Evolutionary conservation across 2,113 vertebrate species (phyloP), one percentile per base, ranked within the genome.

Genomic region (Phrynosoma platyrhinos): DNA sequence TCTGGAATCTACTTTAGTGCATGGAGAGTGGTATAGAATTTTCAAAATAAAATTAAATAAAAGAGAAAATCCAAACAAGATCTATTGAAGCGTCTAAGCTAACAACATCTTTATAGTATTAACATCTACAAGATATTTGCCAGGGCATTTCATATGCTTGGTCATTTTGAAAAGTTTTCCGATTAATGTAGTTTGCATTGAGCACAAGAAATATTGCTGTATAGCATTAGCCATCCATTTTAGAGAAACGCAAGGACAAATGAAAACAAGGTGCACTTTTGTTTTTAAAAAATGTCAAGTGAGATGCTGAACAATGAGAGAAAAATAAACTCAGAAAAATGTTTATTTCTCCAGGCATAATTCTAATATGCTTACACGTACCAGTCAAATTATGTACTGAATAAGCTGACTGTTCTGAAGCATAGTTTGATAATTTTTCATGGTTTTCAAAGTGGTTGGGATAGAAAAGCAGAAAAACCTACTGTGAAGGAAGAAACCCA

Each of bases 321-420:
- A 18, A 52, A 0, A 0, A 77, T 89, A 55, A 13, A 80, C 79
- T 68, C 79, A 90, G 84, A n/a, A 89, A 80, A 90, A 53, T 52
- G 21, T 71, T 81, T 64, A 40, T 72, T 87, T 85, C 53, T 77
- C 86, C 91, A 81, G 91, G 71, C 90, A 90, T 84, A 64, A 53
- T 64, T 82, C 83, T 58, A 92, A 91, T 88, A 21, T 9, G 42
- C 27, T 92, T 75, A 83, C 80, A 66, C 85, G 84, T 84, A 47
- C 30, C n/a, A 74, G 58, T 92, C 89, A 68, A 91, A 80, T 84
- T 90, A 84, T 81, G 1, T 3, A 47, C 91, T 91, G n/a, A 92
- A 93, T 91, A 93, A 42, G 81, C 32, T 30, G 68, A 71, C 62
- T 86, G 79, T 82, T 89, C 76, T 88, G 79, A 92, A 92, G 81